A percentile compares a stretch with the other conserved stretches of the same genome.
These are phyloP conservation scores for Zelleria hepariella DNA, from an alignment of 2,888 invertebrate species.

Conservation along the genomic window DNA sequence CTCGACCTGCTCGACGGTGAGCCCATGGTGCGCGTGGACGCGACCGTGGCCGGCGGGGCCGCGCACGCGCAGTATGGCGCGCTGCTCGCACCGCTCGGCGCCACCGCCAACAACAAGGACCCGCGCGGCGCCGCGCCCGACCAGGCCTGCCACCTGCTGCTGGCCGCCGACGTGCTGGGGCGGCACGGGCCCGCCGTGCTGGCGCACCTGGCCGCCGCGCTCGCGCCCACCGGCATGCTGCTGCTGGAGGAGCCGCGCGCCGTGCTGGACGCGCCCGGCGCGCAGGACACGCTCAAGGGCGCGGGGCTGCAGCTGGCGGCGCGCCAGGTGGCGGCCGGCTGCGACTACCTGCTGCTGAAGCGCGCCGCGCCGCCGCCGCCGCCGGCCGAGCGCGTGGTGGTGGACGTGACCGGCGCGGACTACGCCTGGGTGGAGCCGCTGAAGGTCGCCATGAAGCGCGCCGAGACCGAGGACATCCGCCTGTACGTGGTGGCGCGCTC, in stretches of 20 bases:
- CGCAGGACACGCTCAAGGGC: constrained; percentile 26
- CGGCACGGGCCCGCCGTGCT: constrained; percentile 69
- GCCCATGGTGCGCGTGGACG: constrained; percentile 79
- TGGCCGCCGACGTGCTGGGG: constrained; percentile 76
- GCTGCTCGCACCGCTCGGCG: constrained; percentile 70
- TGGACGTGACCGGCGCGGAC: constrained; percentile 78
- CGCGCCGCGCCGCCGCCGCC: constrained; percentile 48
- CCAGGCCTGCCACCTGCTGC: constrained; percentile 77
- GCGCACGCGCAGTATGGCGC: constrained; percentile 63
- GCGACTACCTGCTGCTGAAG: constrained; percentile 78
- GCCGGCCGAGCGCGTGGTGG: constrained; percentile 55
- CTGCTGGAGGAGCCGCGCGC: constrained; percentile 77
- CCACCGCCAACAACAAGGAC: constrained; percentile 78
- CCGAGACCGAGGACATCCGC: constrained; percentile 72
- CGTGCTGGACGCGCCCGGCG: constrained; percentile 49
- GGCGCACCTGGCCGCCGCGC: constrained; percentile 70
- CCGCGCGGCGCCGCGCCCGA: constrained; percentile 71
- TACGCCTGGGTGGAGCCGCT: constrained; percentile 87
- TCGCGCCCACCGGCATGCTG: constrained; percentile 80
- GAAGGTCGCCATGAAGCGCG: constrained; percentile 80
- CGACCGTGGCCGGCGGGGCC: constrained; percentile 68
- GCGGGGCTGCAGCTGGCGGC: constrained; percentile 40
- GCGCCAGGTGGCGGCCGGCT: constrained; percentile 74
- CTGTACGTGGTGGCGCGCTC: constrained; percentile 80
- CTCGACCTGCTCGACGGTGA: constrained; percentile 79